Percentiles rank a stretch among this genome's conserved stretches.
Evolutionary conservation across 2,113 vertebrate genomes (phyloP).

Genomic region (Zosterops lateralis): DNA sequence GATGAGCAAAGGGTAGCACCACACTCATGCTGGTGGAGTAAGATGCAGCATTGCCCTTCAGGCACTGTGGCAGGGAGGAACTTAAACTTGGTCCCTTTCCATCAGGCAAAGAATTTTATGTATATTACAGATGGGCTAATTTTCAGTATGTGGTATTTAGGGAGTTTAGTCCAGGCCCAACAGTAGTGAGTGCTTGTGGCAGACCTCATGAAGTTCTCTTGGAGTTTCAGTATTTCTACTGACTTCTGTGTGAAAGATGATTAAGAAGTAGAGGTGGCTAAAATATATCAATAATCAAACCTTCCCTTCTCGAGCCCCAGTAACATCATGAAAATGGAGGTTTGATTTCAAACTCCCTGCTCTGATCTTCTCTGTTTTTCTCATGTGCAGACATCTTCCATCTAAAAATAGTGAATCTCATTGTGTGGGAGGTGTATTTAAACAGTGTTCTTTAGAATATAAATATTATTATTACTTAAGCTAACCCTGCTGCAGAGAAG

Average conservation of each 20-base stretch:
- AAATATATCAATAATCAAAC: neutral
- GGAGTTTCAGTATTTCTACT: neutral
- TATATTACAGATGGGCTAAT: neutral
- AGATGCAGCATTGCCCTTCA: neutral
- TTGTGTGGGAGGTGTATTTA: slow-evolving; percentile 51
- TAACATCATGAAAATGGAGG: neutral
- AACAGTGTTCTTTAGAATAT: slow-evolving; percentile 21
- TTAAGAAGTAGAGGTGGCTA: neutral
- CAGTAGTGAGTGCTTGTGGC: neutral
- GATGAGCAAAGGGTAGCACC: neutral
- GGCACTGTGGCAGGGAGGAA: fast-evolving
- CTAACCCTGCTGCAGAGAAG: neutral
- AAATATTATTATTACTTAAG: slow-evolving; percentile 60
- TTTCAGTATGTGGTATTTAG: neutral
- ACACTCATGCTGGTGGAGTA: fast-evolving
- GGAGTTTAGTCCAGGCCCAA: neutral
- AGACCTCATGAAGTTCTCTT: neutral
- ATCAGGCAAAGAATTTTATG: neutral
- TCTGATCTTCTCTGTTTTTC: neutral
- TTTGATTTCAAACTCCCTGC: neutral
- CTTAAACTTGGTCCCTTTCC: neutral
- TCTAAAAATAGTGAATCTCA: slow-evolving; percentile 32
- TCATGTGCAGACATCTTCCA: neutral
- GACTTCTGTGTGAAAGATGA: neutral
- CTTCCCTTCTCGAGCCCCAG: neutral